Evolutionary conservation across 2,113 vertebrate species (phyloP).

Genomic region (Laticauda laticaudata): DNA sequence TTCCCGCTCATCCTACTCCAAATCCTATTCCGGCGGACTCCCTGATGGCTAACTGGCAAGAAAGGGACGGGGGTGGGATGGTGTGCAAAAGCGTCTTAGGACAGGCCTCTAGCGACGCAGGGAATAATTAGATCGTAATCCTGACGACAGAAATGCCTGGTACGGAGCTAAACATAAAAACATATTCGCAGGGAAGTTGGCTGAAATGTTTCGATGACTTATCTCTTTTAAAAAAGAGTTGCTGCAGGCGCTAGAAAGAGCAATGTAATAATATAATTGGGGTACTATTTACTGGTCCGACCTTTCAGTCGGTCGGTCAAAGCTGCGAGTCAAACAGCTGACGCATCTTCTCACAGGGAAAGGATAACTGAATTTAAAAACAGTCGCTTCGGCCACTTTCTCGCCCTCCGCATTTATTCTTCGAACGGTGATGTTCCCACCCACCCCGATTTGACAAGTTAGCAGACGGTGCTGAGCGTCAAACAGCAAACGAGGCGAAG

Average conservation of each 20-base stretch:
- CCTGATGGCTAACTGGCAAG: neutral
- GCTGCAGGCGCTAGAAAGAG: neutral
- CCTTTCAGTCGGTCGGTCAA: neutral
- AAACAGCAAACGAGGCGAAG: neutral
- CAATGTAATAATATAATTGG: neutral
- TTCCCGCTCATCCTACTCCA: neutral
- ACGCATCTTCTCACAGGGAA: neutral
- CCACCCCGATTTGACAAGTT: neutral
- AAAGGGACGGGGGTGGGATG: neutral
- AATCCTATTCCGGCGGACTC: neutral
- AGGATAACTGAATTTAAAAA: neutral
- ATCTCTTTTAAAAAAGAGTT: neutral
- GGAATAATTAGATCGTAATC: neutral
- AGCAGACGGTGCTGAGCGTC: neutral
- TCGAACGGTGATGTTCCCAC: too few relatives aligned
- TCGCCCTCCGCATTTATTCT: neutral
- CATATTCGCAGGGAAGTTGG: neutral
- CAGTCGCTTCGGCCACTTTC: neutral
- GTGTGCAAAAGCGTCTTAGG: neutral
- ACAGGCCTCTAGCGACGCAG: neutral
- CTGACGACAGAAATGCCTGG: neutral
- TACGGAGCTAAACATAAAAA: neutral
- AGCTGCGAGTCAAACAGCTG: neutral
- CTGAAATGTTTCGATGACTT: neutral
- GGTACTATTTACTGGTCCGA: neutral